Evolutionary conservation across 2,888 invertebrate genomes (phyloP), one percentile per base, ranked within the genome.

Genomic region (Ormia ochracea): DNA sequence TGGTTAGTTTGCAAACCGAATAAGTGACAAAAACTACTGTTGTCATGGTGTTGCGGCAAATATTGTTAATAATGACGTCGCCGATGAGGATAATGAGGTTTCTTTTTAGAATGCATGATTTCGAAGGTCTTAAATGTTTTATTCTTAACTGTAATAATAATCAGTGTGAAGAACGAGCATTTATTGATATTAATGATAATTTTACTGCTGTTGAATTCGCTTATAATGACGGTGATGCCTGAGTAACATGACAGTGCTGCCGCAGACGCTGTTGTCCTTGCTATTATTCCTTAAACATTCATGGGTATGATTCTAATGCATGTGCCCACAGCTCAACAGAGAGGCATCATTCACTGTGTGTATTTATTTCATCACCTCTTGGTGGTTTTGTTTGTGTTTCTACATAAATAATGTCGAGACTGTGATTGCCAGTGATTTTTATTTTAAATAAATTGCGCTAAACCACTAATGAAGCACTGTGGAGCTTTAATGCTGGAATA

Each of bases 1-100:
- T 76, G 76, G 72, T 56, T 68, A 72, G 68, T 72, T 68, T 76
- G 61, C 56, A 58, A 80, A 73, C 68, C 68, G 72, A 80, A 80
- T 76, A 76, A 80, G 76, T 73, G 72, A 72, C 50, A 56, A 76
- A 73, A 73, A 80, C 76, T 72, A 66, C 66, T 50, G 17, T 43
- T 61, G 19, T 68, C 48, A 52, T 72, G 66, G 56, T 48, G 38
- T 56, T 38, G 43, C 48, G 33, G 26, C 58, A 48, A 45, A n/a
- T 68, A 54, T 38, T 76, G 56, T 14, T 61, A 17, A 26, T 31
- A 48, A 41, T 73, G 48, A 23, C 14, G 38, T 23, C 43, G 33
- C 6, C 54, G 19, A 31, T 19, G 52, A 66, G 66, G 58, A 56
- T 58, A 69, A 45, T 76, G 14, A 41, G 31, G 10, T 41, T 50